These are phyloP conservation scores for Anabas testudineus DNA, from an alignment of 2,797 vertebrate genomes.

Conservation along the genomic window DNA sequence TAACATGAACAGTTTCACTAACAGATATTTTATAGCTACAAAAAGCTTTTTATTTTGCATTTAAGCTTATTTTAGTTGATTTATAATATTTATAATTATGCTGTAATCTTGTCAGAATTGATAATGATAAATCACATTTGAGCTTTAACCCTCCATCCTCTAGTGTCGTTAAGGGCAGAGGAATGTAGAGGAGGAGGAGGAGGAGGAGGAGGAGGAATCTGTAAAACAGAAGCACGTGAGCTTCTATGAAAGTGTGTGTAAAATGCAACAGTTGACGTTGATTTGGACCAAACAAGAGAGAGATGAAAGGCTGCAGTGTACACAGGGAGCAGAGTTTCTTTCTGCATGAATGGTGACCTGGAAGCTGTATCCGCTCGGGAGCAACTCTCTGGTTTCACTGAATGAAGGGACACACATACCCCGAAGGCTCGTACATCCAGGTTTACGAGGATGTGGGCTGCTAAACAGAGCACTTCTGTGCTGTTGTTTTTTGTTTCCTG, in stretches of 20 bases:
- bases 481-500: no score
- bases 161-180: no score
- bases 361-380: slow-evolving; percentile 44
- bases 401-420: slow-evolving; percentile 24
- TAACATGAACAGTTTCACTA: neutral
- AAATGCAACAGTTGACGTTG: slow-evolving; percentile 1
- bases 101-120: neutral
- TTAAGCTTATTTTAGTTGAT: no score
- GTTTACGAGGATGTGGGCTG: slow-evolving; percentile 19
- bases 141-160: no score
- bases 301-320: slow-evolving; percentile 40
- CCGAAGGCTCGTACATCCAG: slow-evolving; percentile 21
- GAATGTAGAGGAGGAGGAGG: no score
- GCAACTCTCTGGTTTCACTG: slow-evolving; percentile 33
- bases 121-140: no score
- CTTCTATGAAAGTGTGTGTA: slow-evolving; percentile 17
- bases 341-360: slow-evolving; percentile 61
- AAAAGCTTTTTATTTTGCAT: no score
- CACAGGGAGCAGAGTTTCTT: slow-evolving; percentile 33
- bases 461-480: slow-evolving; percentile 43
- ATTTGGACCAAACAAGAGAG: slow-evolving; percentile 1
- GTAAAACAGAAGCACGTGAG: neutral
- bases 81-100: no score
- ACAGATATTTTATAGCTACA: no score
- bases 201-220: neutral